Evolutionary conservation across 2,113 vertebrate genomes (phyloP), one percentile per base, ranked within the genome.

Genomic region (Vireo altiloquus): DNA sequence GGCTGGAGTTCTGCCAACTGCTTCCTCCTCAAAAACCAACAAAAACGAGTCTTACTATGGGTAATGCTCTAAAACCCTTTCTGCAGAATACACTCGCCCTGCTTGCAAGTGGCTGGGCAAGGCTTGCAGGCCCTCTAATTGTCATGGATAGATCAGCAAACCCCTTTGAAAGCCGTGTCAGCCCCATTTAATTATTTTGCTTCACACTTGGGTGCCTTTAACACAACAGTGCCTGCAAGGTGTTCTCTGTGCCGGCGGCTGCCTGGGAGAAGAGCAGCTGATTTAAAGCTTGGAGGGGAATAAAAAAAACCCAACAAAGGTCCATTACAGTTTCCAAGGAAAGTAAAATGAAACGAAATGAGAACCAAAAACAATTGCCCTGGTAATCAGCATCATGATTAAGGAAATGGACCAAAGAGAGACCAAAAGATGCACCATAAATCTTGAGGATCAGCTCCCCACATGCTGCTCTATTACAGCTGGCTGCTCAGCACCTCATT

Each of bases 111-210:
- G 57, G 20, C 50, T 60, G 53, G 46, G 70, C 35, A 56, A 35
- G 1, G 7, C 50, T 87, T 7, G 6, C 68, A 70, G 63, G 24
- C 22, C 1, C 0, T 24, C 50, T 95, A 61, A 90, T 92, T 77
- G 79, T 52, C 88, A 64, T 8, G 80, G 85, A 57, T 25, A 81
- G 85, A 77, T 64, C 82, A 88, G 60, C 40, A 90, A 80, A 54
- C 24, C 92, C 44, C 71, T 72, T 3, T 52, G 68, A 74, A 90
- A 90, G 82, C 85, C 60, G 3, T 4, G 35, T 91, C 84, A 77
- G 74, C 61, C 74, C 57, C 53, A 22, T 86, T 72, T 90, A 88
- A 96, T 94, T 92, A 71, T 86, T 94, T 91, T 88, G 82, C 82
- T 96, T 96, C 90, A 92, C 85, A 78, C 87, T 86, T 1, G 30